Evolutionary conservation across 2,797 vertebrate species (phyloP).

Genomic region (Allenopithecus nigroviridis): DNA sequence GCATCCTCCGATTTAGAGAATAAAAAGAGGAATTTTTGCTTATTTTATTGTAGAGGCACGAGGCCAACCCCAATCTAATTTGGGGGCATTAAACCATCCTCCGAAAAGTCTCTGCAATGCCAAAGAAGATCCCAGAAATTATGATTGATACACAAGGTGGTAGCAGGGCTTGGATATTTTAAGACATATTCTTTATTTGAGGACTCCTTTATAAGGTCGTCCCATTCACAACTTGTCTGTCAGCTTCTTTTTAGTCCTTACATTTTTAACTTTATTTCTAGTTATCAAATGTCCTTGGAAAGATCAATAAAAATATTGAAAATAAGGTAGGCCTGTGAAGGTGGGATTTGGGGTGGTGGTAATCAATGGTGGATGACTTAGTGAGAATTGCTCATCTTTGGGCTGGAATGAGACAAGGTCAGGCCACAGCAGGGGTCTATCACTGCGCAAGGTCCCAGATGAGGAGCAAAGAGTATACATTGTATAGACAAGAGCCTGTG

Average conservation of each 20-base stretch:
- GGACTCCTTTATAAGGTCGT: not conserved
- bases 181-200: not conserved
- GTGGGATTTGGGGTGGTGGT: not conserved
- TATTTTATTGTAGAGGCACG: not conserved
- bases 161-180: not conserved
- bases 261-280: not conserved
- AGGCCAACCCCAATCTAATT: not conserved
- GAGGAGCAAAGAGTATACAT: not conserved
- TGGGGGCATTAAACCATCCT: not conserved
- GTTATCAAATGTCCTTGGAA: not conserved
- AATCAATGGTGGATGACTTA: not conserved
- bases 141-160: not conserved
- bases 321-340: not conserved
- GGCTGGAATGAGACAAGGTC: not conserved
- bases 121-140: not conserved
- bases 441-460: not conserved
- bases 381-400: not conserved
- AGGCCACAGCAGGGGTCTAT: not conserved
- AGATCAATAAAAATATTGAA: not conserved
- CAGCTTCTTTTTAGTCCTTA: constrained; percentile 20
- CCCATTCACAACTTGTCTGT: not conserved
- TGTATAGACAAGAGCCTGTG: not conserved
- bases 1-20: not conserved
- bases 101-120: not conserved
- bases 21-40: not conserved